Evolutionary conservation across 2,888 invertebrate genomes (phyloP), one percentile per base, ranked within the genome.

Genomic region (Rhagophthalmus giganteus): DNA sequence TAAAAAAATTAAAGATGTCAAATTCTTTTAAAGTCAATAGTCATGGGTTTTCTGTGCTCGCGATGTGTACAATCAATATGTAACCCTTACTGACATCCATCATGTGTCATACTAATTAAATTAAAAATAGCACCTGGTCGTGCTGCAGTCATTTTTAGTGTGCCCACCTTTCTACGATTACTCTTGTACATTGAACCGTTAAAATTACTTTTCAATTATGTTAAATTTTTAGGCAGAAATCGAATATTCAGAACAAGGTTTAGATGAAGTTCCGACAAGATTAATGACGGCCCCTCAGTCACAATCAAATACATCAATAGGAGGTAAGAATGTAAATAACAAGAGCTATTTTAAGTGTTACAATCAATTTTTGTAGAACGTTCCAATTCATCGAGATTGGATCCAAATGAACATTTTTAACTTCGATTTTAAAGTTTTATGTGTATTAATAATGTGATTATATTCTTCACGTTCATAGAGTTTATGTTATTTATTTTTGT

Each of bases 251-350:
- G 73, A 74, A 51, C 64, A 71, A 60, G 82, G 83, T 66, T 79
- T 83, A 72, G 83, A 83, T 75, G 80, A 82, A 73, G 82, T 83
- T 70, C 82, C 83, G 68, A 82, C 82, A 69, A 78, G 82, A 72
- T 78, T 83, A 73, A 69, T 69, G 2, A 72, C 67, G 4, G 65
- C 61, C 45, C 60, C 62, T 9, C 66, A 66, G 46, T 69, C 71
- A 4, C 62, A 68, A 32, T 68, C 71, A 2, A 67, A 67, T 47
- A 73, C 72, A 14, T 71, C 73, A 12, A 71, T 56, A 53, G 71
- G 65, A 69, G 71, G 72, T 70, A 50, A 32, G 7, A 20, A n/a
- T n/a, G n/a, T 7, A 20, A 5, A 5, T 20, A 5, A 20, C 7
- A 20, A 7, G 3, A 20, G 3, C 20, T 20, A 5, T 20, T 20